Base-by-base conservation (phyloP, 2,113 vertebrate genomes). In the Lasiurus borealis region DNA sequence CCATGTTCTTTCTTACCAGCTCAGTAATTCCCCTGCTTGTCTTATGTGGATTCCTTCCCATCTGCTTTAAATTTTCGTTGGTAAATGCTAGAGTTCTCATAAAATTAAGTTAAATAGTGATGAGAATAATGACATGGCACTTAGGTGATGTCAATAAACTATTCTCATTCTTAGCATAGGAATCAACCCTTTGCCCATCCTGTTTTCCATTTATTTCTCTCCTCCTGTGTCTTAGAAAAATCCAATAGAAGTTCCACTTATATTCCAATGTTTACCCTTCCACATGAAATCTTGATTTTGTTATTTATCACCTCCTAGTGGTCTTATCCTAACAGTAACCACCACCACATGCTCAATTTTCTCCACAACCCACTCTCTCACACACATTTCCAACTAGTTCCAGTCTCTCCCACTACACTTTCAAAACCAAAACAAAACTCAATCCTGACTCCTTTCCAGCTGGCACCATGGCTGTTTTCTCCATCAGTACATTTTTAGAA, bases 401-500 rank as follows among this genome's bases (percentile, higher is more conserved):
- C 54, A 19, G 27, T 31, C 18, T 31, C 59, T 66, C 66, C 64
- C 11, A 40, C 40, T 29, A 81, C 1, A 18, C 44, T 85, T 40
- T 52, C 8, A 57, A 89, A 82, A 40, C 48, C 44, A 90, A 93
- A 87, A 77, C n/a, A 44, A 54, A 81, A 27, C 9, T 7, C 59
- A 57, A 2, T 3, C 46, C 4, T 23, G 71, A 59, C 34, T 16
- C 52, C 48, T 18, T 69, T 21, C 52, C 72, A 59, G 48, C 19
- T 1, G 36, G 87, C 48, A n/a, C 78, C 29, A 2, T 1, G 36
- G 12, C 76, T 77, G 54, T 64, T 25, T 36, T 34, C 68, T 50
- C 73, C 68, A 85, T 15, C 1, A 5, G 46, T 4, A 62, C 69
- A 50, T 27, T 93, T 93, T 96, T 95, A 93, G 88, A 92, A 93